Evolutionary conservation across 2,113 vertebrate genomes (phyloP), one percentile per base, ranked within the genome.

Genomic region (Salvator merianae): DNA sequence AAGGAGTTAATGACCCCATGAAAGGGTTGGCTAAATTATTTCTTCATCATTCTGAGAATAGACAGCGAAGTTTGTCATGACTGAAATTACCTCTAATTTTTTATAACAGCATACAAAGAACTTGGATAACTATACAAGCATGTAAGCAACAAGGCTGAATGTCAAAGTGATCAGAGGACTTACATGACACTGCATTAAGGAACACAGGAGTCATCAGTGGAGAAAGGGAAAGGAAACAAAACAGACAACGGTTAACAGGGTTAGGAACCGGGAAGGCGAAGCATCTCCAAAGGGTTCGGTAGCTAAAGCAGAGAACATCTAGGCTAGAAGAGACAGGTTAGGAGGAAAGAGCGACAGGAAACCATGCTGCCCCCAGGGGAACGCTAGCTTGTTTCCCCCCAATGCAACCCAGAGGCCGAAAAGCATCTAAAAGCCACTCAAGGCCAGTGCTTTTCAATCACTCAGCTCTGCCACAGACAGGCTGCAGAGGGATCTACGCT

Each of bases 111-210:
- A 85, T 73, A 94, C 86, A 94, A 88, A 59, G 55, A 16, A 59
- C 55, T 59, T 59, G 55, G 55, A 59, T 20, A 59, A 71, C 14
- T 59, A 4, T 59, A 59, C 20, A 16, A 59, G 55, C 18, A 59
- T 20, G 4, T 59, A 59, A 28, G 68, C 85, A 89, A 89, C 85
- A 94, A 94, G 91, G 92, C 83, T 83, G 88, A 94, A 93, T 94
- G 92, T 34, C 91, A 91, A 91, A 93, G 90, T 93, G 89, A 89
- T 97, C 94, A 94, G 95, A 93, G 96, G 96, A 99, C 98, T 99
- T 99, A 99, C 98, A 98, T 99, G 98, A 99, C 91, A 99, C 98
- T 99, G 98, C 95, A 96, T 97, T 98, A 97, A 97, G 98, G 98
- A 97, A 98, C 97, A 97, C 96, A 43, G 97, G 96, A 96, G 94